Percentiles rank a stretch among this genome's conserved stretches.
phyloP scores from a whole-genome alignment of 2,888 invertebrate genomes.

The Tenthredo scrophulariae region DNA sequence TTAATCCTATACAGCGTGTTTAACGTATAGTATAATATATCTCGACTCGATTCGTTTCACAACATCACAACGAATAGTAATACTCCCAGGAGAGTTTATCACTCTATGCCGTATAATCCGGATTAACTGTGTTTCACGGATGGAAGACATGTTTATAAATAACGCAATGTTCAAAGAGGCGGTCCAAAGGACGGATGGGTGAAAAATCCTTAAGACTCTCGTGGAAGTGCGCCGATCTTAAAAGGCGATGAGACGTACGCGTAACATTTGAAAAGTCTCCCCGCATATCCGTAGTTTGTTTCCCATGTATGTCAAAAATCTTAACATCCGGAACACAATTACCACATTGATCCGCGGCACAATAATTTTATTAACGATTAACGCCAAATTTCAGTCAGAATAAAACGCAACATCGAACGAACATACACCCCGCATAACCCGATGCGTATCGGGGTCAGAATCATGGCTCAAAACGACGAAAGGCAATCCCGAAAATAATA shows the following conservation, averaged over 20 bases:
- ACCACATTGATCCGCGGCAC: neutral
- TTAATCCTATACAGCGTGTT: neutral
- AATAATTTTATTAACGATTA: slow-evolving; percentile 2
- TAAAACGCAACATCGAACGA: neutral
- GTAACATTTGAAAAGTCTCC: slow-evolving; percentile 21
- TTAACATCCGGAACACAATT: slow-evolving; percentile 15
- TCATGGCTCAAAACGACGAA: slow-evolving; percentile 8
- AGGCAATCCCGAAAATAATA: neutral
- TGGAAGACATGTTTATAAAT: slow-evolving; percentile 38
- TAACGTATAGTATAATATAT: neutral
- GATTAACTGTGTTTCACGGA: slow-evolving; percentile 33
- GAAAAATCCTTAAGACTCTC: neutral
- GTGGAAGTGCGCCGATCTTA: neutral
- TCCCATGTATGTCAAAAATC: slow-evolving; percentile 18
- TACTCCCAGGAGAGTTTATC: slow-evolving; percentile 1
- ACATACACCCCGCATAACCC: neutral
- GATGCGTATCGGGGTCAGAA: neutral
- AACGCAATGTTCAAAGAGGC: slow-evolving; percentile 27
- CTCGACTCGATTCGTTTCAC: slow-evolving; percentile 9
- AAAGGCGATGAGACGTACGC: neutral
- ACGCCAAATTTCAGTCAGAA: slow-evolving; percentile 21
- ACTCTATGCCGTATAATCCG: neutral
- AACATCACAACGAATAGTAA: slow-evolving; percentile 23
- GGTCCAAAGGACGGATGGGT: neutral
- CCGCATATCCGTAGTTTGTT: slow-evolving; percentile 30